These are phyloP conservation scores for Brachionus rotundiformis DNA, from an alignment of 1,140 invertebrate species.

Conservation along the genomic window DNA sequence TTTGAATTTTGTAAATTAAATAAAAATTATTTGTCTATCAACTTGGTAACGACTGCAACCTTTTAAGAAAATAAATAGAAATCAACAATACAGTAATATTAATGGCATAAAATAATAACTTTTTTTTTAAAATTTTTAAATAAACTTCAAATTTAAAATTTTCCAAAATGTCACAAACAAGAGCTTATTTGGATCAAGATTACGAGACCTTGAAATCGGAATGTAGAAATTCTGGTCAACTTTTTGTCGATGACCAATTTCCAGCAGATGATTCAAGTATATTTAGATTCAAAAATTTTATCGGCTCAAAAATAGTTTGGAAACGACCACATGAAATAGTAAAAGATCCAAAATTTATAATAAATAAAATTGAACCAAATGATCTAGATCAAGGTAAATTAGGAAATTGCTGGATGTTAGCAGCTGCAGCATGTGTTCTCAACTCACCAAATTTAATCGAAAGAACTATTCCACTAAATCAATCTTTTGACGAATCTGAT, in stretches of 20 bases:
- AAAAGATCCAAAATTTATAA: conserved; percentile 54
- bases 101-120: too few relatives aligned
- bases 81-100: too few relatives aligned
- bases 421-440: conserved; percentile 71
- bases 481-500: conserved; percentile 68
- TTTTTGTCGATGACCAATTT: conserved; percentile 75
- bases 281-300: conserved; percentile 63
- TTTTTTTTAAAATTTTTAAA: too few relatives aligned
- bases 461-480: conserved; percentile 71
- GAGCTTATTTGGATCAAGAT: too few relatives aligned
- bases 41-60: too few relatives aligned
- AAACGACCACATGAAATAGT: conserved; percentile 62
- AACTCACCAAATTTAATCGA: conserved; percentile 71
- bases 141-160: too few relatives aligned
- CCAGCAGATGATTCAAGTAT: conserved; percentile 67
- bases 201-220: too few relatives aligned
- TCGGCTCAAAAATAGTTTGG: conserved; percentile 65
- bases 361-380: conserved; percentile 59
- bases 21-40: too few relatives aligned
- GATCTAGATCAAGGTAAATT: conserved; percentile 71
- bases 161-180: too few relatives aligned
- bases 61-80: too few relatives aligned
- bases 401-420: conserved; percentile 71
- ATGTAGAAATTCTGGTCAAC: conserved; percentile 62
- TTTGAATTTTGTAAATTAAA: too few relatives aligned